Base-by-base conservation (phyloP, 2,888 invertebrate genomes). In the Drosophila quinaria region DNA sequence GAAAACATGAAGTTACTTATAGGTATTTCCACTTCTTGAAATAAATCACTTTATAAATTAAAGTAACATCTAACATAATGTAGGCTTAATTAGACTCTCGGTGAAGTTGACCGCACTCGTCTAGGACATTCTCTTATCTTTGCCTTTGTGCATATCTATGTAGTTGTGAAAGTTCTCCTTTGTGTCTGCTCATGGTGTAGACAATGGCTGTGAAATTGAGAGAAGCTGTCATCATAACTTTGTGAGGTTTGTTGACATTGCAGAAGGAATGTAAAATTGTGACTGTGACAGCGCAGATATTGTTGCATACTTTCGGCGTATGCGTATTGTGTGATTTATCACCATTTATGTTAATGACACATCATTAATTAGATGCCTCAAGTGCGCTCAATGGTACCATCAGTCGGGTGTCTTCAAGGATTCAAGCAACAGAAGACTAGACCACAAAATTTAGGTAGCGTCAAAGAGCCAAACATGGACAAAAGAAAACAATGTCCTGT, bases 351-450 rank as follows among this genome's bases (percentile, higher is more conserved):
- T 52, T 69, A 78, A 70, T 87, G 87, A 58, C 87, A 78, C 67
- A 76, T 76, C 81, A 83, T 89, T 87, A 89, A 83, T 89, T 87
- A 75, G 76, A 78, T 65, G 73, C 47, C 75, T 73, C 65, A 76
- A 79, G 76, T 70, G 61, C 49, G 44, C 50, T 58, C 65, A 50
- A 65, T 62, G 59, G 47, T 51, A 58, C 61, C 59, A 74, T 58
- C 51, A 44, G 67, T 31, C 41, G 22, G 22, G 42, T 51, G 44
- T 35, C 31, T 17, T 31, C 9, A 19, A 58, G 22, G 15, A 51
- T 8, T 58, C 41, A 29, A 44, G 31, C 46, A 35, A 19, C 13
- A 46, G 17, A 37, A 15, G 25, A 11, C 17, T 19, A 44, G 31
- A 11, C 39, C 46, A 11, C 58, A 25, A 6, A 35, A 35, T 50